phyloP scores from a whole-genome alignment of 2,113 vertebrate species.

The Climacteris rufus region DNA sequence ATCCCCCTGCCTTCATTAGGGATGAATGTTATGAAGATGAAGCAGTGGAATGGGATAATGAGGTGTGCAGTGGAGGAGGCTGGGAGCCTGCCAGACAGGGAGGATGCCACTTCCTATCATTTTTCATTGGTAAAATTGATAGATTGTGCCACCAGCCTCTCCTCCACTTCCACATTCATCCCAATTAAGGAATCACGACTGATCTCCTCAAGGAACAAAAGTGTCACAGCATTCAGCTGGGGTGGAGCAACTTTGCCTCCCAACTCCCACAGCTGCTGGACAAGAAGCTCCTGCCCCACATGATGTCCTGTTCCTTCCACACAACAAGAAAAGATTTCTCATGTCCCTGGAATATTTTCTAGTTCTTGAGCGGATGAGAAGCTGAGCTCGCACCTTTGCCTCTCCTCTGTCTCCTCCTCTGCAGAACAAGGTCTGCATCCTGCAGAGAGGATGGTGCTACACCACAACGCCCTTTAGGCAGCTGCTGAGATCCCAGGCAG shows the following conservation, averaged over 20 bases:
- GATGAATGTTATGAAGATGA: background rate
- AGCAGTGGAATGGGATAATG: constrained; percentile 2
- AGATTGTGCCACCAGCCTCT: background rate
- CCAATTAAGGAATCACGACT: background rate
- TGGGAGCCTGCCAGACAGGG: background rate
- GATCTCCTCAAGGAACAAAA: background rate
- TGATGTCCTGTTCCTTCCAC: accelerated
- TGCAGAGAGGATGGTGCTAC: accelerated
- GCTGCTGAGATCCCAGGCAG: background rate
- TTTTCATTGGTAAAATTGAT: constrained; percentile 12
- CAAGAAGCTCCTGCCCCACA: background rate
- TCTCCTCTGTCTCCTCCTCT: background rate
- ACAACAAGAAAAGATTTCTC: background rate
- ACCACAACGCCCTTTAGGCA: background rate
- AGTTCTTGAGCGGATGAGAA: accelerated
- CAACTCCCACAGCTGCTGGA: background rate
- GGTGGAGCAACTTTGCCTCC: background rate
- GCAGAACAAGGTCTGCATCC: background rate
- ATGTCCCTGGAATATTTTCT: accelerated
- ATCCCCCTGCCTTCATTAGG: background rate
- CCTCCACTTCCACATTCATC: background rate
- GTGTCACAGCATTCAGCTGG: background rate
- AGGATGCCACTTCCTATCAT: constrained; percentile 13
- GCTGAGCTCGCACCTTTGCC: background rate
- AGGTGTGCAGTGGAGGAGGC: background rate